A percentile compares a stretch with the other conserved stretches of the same genome.
Evolutionary conservation across 2,888 invertebrate species (phyloP).

Genomic region (Plusia festucae): DNA sequence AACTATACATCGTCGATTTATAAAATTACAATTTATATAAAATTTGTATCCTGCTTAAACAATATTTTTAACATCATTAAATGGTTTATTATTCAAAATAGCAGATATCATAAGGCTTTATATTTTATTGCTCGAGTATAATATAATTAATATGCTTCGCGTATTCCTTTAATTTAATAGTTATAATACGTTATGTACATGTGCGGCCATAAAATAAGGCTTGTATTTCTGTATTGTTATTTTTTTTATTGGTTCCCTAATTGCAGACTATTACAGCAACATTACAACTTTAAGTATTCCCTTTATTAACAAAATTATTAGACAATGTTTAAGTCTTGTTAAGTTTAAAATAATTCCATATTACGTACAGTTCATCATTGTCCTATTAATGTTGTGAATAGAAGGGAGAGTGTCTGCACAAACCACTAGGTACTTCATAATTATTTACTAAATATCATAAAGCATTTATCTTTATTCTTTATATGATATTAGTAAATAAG

Average conservation of each 20-base stretch:
- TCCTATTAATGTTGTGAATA: background rate
- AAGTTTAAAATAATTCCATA: background rate
- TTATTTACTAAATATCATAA: constrained; percentile 4
- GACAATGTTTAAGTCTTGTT: background rate
- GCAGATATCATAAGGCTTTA: constrained; percentile 41
- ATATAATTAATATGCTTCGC: constrained; percentile 30
- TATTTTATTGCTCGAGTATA: constrained; percentile 44
- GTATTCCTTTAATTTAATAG: constrained; percentile 17
- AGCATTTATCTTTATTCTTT: background rate
- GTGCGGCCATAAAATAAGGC: constrained; percentile 34
- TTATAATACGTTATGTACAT: constrained; percentile 24
- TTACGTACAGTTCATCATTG: background rate
- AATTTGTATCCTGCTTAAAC: constrained; percentile 30
- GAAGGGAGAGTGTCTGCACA: constrained; percentile 12
- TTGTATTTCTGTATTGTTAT: background rate
- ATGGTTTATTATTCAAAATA: constrained; percentile 42
- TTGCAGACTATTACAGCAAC: background rate
- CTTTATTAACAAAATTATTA: background rate
- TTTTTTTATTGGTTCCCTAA: constrained; percentile 22
- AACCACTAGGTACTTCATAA: background rate
- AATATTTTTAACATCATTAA: constrained; percentile 28
- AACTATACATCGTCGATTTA: constrained; percentile 15
- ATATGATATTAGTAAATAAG: constrained; percentile 12
- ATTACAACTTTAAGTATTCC: constrained; percentile 3
- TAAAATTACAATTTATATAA: constrained; percentile 49